Evolutionary conservation across 2,797 vertebrate genomes (phyloP).

Genomic region (Micromesistius poutassou): DNA sequence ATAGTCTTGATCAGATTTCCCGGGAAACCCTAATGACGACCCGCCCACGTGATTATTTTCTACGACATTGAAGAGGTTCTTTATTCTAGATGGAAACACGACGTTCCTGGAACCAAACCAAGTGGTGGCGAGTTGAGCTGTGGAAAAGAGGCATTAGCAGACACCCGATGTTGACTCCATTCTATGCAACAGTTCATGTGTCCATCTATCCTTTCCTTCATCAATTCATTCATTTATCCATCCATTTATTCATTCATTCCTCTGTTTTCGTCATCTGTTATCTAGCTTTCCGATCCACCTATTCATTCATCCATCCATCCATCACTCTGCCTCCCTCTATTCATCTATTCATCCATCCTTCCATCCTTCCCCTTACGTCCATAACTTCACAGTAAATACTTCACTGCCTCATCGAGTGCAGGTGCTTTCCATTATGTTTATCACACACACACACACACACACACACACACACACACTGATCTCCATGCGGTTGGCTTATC

Average conservation of each 20-base stretch:
- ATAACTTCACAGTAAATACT: slow-evolving; percentile 58
- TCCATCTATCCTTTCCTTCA: too few relatives aligned
- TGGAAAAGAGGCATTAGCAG: too few relatives aligned
- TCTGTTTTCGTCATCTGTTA: slow-evolving; percentile 25
- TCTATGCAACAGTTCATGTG: too few relatives aligned
- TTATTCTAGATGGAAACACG: too few relatives aligned
- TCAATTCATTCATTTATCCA: slow-evolving; percentile 1
- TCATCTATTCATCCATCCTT: slow-evolving; percentile 36
- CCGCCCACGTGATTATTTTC: too few relatives aligned
- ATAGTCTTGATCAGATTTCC: too few relatives aligned
- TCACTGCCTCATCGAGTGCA: slow-evolving; percentile 46
- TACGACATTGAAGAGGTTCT: too few relatives aligned
- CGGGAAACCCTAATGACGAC: too few relatives aligned
- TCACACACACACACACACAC: slow-evolving; percentile 23
- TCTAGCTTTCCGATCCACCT: slow-evolving; percentile 21
- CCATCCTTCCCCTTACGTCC: slow-evolving; percentile 44
- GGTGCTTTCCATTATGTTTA: slow-evolving; percentile 66
- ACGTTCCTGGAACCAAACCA: too few relatives aligned
- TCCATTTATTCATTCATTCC: slow-evolving; percentile 12
- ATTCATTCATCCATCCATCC: neutral
- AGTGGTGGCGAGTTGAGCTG: too few relatives aligned
- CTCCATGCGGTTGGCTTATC: slow-evolving; percentile 43
- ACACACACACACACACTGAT: slow-evolving; percentile 9
- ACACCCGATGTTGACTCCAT: too few relatives aligned
- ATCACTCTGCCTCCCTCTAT: slow-evolving; percentile 30